Evolutionary conservation across 1,140 invertebrate genomes (phyloP), one percentile per base, ranked within the genome.

Genomic region (Caligus rogercresseyi): DNA sequence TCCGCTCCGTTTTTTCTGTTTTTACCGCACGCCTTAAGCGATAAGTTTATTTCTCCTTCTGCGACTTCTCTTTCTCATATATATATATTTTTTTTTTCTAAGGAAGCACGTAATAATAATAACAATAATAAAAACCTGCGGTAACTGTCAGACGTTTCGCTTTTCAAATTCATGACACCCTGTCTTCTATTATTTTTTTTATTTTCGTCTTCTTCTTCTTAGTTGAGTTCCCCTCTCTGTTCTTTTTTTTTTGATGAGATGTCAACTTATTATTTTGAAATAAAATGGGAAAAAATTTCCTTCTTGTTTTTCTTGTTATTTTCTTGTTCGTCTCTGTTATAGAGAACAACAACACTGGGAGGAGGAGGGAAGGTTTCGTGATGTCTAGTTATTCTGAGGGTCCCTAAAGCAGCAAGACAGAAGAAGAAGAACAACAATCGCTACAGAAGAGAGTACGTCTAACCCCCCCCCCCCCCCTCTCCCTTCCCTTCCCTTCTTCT

Each of bases 401-500:
- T n/a, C n/a, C n/a, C n/a, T n/a, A n/a, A 11, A 43, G 31, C n/a
- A 43, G 7, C 7, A 11, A 43, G 31, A 11, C 31, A 43, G 31
- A n/a, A 43, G 31, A 43, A 43, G 31, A 43, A 43, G 31, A 43
- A 43, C 7, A 43, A n/a, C 7, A n/a, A n/a, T n/a, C n/a, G n/a
- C n/a, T n/a, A n/a, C n/a, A n/a, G n/a, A n/a, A n/a, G n/a, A n/a
- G n/a, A n/a, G n/a, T n/a, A n/a, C n/a, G n/a, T n/a, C n/a, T n/a
- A n/a, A n/a, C 66, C 11, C 15, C 15, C 23, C 15, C 25, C 18
- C 54, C 61, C 18, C 1, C 18, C 25, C 57, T 65, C 4, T 21
- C 51, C 14, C 31, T 63, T 25, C 53, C 51, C 31, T 23, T 24
- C 43, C 61, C 60, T 64, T 23, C 13, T 23, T 23, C 53, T 21